A percentile compares a stretch with the other conserved stretches of the same genome.
Conservation (phyloP, 2,888 invertebrate species). For the Ganaspis brasiliensis region DNA sequence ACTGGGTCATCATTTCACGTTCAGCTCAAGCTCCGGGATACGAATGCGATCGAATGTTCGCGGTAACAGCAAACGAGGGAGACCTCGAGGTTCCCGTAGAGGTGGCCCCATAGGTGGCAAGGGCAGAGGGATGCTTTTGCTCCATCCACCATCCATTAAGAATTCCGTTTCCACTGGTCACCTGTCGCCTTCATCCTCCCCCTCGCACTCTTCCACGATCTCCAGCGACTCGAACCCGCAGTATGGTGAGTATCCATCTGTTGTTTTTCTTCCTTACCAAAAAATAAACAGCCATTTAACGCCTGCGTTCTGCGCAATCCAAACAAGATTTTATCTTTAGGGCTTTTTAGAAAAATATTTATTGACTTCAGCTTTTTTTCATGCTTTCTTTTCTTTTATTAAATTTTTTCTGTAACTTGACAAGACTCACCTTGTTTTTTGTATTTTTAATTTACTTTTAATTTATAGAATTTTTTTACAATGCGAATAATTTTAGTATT, state of each 20-base stretch:
- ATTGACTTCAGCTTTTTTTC: not conserved
- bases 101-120: constrained; percentile 80
- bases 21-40: constrained; percentile 72
- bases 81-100: constrained; percentile 88
- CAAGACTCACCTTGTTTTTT: too few relatives aligned
- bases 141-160: constrained; percentile 65
- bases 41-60: constrained; percentile 81
- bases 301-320: constrained; percentile 38
- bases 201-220: constrained; percentile 62
- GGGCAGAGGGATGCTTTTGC: constrained; percentile 71
- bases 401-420: not conserved
- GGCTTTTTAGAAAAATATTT: constrained; percentile 17
- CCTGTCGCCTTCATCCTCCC: constrained; percentile 66
- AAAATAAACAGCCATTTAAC: constrained; percentile 32
- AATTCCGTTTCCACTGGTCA: constrained; percentile 55
- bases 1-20: constrained; percentile 72
- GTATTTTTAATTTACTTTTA: too few relatives aligned
- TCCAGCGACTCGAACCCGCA: constrained; percentile 64
- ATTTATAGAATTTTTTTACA: too few relatives aligned
- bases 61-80: constrained; percentile 86
- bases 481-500: too few relatives aligned
- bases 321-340: constrained; percentile 31
- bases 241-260: constrained; percentile 62
- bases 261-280: constrained; percentile 41
- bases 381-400: not conserved